Conservation (phyloP, 2,797 vertebrate genomes). For the Margarornis squamiger region DNA sequence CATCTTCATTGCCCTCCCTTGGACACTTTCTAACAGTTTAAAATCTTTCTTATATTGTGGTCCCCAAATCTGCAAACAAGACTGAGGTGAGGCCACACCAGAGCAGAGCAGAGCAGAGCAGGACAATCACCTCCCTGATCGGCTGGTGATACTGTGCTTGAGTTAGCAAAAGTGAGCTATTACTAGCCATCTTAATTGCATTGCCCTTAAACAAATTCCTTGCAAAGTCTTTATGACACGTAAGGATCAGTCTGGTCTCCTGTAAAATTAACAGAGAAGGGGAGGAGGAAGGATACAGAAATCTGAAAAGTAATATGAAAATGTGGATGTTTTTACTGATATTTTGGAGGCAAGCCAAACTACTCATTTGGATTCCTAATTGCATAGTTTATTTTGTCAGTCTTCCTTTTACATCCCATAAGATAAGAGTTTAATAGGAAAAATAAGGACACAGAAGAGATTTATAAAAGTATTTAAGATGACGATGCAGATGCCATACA, state of each 20-base stretch:
- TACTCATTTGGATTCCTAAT: background rate
- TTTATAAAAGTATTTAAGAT: background rate
- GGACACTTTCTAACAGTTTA: background rate
- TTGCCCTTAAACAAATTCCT: background rate
- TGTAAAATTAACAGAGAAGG: background rate
- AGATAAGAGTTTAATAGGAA: background rate
- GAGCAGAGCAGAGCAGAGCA: rapidly evolving
- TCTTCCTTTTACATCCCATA: background rate
- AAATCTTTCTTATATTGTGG: background rate
- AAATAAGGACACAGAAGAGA: background rate
- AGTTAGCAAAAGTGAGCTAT: background rate
- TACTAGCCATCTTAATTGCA: background rate
- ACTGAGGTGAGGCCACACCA: background rate
- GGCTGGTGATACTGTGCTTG: rapidly evolving
- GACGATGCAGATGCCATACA: background rate
- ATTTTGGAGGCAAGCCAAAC: background rate
- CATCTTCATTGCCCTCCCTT: rapidly evolving
- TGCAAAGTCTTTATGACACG: background rate
- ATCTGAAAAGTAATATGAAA: background rate
- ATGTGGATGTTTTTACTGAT: background rate
- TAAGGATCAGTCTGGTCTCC: background rate
- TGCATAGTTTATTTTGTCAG: background rate
- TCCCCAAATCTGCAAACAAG: rapidly evolving
- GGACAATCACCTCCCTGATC: background rate
- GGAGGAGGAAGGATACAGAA: background rate